Percentiles rank a stretch among this genome's conserved stretches.
These are phyloP conservation scores for Recurvirostra avosetta DNA, from an alignment of 2,113 vertebrate species.

Conservation along the genomic window DNA sequence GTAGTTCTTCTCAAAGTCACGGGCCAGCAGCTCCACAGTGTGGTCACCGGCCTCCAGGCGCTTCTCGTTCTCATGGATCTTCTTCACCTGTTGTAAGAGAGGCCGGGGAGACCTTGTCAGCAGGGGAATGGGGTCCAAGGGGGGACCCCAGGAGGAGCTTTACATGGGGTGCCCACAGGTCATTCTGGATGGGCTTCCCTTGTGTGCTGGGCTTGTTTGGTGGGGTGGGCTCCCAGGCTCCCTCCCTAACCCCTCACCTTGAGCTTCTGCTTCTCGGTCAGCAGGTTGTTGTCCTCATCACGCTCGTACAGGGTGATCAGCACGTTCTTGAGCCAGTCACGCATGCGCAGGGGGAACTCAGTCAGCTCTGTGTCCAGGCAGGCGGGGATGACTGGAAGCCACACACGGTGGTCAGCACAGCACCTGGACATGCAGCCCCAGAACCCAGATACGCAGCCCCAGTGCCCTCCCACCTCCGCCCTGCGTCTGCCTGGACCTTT, in stretches of 20 bases:
- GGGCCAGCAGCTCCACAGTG: slow-evolving; percentile 90
- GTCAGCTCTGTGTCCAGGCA: slow-evolving; percentile 90
- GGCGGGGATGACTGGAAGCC: slow-evolving; percentile 81
- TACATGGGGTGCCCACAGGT: not conserved
- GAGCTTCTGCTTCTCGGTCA: slow-evolving; percentile 98
- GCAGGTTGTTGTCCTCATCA: slow-evolving; percentile 92
- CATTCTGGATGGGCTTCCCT: not conserved
- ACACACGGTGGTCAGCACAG: not conserved
- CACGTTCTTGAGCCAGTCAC: slow-evolving; percentile 99
- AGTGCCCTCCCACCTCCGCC: not conserved
- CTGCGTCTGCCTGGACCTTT: not conserved
- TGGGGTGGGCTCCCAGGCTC: not conserved
- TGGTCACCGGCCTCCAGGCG: slow-evolving; percentile 91
- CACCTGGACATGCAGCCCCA: not conserved
- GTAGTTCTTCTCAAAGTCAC: slow-evolving; percentile 99
- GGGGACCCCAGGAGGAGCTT: not conserved
- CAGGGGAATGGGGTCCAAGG: not conserved
- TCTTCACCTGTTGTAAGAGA: slow-evolving; percentile 83
- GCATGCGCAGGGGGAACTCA: slow-evolving; percentile 97
- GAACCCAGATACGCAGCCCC: accelerated
- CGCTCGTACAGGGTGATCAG: slow-evolving; percentile 94
- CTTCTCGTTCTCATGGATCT: slow-evolving; percentile 97
- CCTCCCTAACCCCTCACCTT: slow-evolving; percentile 73
- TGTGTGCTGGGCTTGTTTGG: not conserved
- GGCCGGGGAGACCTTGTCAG: not conserved